Conservation (phyloP, 1,140 invertebrate species). For the Mercenaria mercenaria region DNA sequence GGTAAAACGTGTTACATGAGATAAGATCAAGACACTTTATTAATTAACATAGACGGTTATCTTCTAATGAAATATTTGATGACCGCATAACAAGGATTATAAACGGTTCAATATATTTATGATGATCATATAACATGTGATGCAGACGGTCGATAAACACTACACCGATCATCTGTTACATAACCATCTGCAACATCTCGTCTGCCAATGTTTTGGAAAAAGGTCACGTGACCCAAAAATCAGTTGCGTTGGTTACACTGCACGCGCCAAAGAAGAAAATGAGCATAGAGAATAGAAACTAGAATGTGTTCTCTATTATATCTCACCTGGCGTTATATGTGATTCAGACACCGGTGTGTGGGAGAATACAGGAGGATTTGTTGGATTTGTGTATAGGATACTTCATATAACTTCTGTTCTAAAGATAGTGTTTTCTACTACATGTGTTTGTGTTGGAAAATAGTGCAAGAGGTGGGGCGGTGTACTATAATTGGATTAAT, state of each 20-base stretch:
- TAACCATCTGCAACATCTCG: constrained; percentile 8
- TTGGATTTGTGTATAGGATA: not conserved
- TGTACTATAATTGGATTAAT: not conserved
- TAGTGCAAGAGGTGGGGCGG: not conserved
- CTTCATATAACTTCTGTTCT: not conserved
- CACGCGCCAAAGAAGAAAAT: not conserved
- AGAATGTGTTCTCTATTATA: not conserved
- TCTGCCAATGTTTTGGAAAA: constrained; percentile 3
- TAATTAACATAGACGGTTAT: too few species aligned
- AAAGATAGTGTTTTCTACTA: not conserved
- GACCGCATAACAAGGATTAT: too few species aligned
- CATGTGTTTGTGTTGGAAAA: not conserved
- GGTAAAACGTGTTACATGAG: too few species aligned
- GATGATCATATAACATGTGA: not conserved
- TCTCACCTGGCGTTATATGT: constrained; percentile 7
- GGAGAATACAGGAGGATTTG: not conserved
- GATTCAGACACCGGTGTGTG: not conserved
- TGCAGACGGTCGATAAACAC: not conserved
- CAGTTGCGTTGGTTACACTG: constrained; percentile 39
- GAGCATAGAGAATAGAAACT: not conserved
- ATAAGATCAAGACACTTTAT: too few species aligned
- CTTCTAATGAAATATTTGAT: too few species aligned
- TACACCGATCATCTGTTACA: not conserved
- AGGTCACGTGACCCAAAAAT: constrained; percentile 27
- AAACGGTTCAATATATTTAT: not conserved